These are phyloP conservation scores for Bubo blakistoni DNA, from an alignment of 2,113 vertebrate species.

Conservation along the genomic window DNA sequence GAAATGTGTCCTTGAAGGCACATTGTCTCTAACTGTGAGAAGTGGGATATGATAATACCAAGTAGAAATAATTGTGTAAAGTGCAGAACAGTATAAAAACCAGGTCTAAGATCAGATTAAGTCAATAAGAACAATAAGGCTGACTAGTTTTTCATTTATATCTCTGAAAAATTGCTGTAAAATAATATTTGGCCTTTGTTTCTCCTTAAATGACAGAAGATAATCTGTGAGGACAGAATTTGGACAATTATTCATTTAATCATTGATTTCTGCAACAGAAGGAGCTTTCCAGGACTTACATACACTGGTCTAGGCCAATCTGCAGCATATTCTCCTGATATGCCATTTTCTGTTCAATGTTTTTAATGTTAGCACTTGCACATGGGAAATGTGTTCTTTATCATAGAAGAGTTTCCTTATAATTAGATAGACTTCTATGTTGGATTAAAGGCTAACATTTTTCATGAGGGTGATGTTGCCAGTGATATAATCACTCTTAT, in stretches of 20 bases:
- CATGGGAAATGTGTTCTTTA: background rate
- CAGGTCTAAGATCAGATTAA: background rate
- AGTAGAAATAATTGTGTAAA: background rate
- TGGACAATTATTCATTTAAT: background rate
- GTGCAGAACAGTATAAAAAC: background rate
- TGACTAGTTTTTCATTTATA: background rate
- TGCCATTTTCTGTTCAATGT: background rate
- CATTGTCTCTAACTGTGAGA: background rate
- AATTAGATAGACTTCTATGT: background rate
- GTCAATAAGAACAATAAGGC: background rate
- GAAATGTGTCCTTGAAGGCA: background rate
- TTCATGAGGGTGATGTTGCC: background rate
- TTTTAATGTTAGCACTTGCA: background rate
- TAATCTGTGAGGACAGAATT: background rate
- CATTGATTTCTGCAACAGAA: background rate
- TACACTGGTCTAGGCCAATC: background rate
- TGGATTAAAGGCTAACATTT: background rate
- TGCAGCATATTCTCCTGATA: background rate
- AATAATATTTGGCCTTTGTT: background rate
- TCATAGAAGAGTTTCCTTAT: background rate
- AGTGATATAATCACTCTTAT: background rate
- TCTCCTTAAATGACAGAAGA: background rate
- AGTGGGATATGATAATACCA: background rate
- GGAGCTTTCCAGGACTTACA: background rate
- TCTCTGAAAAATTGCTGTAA: background rate